These are phyloP conservation scores for Chloroclystis v-ata DNA, from an alignment of 2,888 invertebrate genomes.

Conservation along the genomic window DNA sequence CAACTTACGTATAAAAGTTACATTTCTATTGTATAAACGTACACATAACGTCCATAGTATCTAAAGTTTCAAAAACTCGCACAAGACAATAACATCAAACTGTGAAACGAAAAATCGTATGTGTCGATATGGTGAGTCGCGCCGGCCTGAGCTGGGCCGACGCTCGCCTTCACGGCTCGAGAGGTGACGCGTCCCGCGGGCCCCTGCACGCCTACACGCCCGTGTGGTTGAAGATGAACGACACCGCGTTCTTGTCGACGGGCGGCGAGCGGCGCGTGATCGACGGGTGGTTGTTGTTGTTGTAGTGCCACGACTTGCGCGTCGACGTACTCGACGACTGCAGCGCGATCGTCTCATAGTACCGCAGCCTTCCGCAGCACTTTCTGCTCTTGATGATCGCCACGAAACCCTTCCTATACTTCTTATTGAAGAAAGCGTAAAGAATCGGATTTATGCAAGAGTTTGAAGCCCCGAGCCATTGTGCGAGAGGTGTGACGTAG, in stretches of 20 bases:
- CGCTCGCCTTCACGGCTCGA: constrained; percentile 39
- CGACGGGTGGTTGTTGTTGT: constrained; percentile 81
- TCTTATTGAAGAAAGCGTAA: constrained; percentile 96
- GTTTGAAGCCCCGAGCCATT: constrained; percentile 95
- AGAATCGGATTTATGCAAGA: constrained; percentile 97
- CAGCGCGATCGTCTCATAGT: constrained; percentile 91
- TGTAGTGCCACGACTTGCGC: constrained; percentile 90
- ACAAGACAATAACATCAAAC: constrained; percentile 68
- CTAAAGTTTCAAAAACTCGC: constrained; percentile 35
- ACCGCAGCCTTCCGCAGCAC: constrained; percentile 90
- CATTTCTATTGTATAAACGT: constrained; percentile 37
- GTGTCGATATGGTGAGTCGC: constrained; percentile 59
- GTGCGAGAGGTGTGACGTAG: constrained; percentile 91
- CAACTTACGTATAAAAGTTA: constrained; percentile 65
- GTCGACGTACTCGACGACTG: constrained; percentile 92
- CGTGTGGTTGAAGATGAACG: constrained; percentile 84
- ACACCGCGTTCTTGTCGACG: constrained; percentile 70
- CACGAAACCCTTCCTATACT: constrained; percentile 92
- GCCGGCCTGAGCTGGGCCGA: constrained; percentile 32
- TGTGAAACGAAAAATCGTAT: constrained; percentile 56
- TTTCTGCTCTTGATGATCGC: constrained; percentile 91
- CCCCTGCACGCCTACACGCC: constrained; percentile 80
- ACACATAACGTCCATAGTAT: constrained; percentile 37
- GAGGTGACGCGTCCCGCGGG: constrained; percentile 33
- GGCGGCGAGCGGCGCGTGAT: constrained; percentile 77